Evolutionary conservation across 1,140 invertebrate genomes (phyloP), one percentile per base, ranked within the genome.

Genomic region (Drosophila kurseongensis): DNA sequence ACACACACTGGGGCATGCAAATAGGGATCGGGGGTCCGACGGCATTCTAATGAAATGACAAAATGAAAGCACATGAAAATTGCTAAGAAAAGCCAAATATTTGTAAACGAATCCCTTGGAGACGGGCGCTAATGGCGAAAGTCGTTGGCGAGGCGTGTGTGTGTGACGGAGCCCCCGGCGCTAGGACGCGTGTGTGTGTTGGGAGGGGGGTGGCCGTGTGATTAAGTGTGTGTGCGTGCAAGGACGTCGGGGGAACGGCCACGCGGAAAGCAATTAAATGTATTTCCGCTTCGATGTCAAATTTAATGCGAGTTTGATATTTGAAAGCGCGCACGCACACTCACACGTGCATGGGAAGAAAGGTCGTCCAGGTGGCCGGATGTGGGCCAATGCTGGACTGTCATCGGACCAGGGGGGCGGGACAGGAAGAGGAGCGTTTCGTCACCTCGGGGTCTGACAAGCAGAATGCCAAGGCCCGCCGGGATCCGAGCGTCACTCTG

Each of bases 221-320:
- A 12, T 44, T 44, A 44, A 32, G 29, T 23, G n/a, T n/a, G 42
- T 36, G 42, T 12, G 42, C 32, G 40, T 18, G 60, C 58, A 23
- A 45, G 23, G 57, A 27, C 54, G 57, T 42, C 36, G 13, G 23
- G 50, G 57, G 59, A 56, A 32, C 38, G 12, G 32, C 51, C 56
- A 56, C 58, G 71, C 58, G 50, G 72, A 88, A 88, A 83, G 79
- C 83, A 88, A 88, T 88, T 88, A 88, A 89, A 88, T 88, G 69
- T 88, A 82, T 88, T 88, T 88, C 84, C 83, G 76, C 83, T 83
- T 89, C 79, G 79, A 83, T 77, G 84, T 88, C 80, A 88, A 83
- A 86, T 74, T 83, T 83, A 88, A 89, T 89, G 84, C 76, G 65
- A 76, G 73, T 88, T 88, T 88, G 72, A 88, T 88, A 88, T 88